phyloP scores from a whole-genome alignment of 64 coral and sea anemone genomes.

The Cladopsammia gracilis region DNA sequence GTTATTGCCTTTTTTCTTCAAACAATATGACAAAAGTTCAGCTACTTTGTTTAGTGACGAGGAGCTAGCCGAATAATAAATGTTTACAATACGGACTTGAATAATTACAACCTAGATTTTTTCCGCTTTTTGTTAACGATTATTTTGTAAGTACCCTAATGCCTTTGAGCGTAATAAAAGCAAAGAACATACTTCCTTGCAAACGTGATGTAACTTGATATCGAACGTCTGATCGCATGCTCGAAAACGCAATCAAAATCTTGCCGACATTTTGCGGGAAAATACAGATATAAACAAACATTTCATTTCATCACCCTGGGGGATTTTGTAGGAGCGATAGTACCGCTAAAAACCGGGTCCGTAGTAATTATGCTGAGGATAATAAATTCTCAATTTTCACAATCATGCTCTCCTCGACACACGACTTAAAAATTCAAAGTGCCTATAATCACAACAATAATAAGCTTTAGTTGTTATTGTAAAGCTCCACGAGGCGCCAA shows the following conservation, averaged over 20 bases:
- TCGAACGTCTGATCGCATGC: background rate
- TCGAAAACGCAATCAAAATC: background rate
- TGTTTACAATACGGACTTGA: slow-evolving; percentile 41
- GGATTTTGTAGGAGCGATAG: background rate
- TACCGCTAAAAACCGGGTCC: background rate
- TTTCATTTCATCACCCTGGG: background rate
- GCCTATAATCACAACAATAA: slow-evolving; percentile 27
- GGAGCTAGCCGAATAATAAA: background rate
- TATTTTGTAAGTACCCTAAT: slow-evolving; percentile 19
- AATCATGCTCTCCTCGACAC: background rate
- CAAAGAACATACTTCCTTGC: background rate
- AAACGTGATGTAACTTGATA: background rate
- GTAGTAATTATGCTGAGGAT: background rate
- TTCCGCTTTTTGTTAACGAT: slow-evolving; percentile 28
- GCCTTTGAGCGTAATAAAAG: background rate
- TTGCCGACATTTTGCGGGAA: background rate
- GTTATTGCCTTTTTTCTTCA: background rate
- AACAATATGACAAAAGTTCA: background rate
- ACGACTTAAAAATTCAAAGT: background rate
- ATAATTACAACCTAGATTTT: slow-evolving; percentile 37
- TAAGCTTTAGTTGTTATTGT: slow-evolving; percentile 16
- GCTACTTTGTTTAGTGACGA: background rate
- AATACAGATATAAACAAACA: slow-evolving; percentile 34
- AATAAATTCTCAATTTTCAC: background rate
- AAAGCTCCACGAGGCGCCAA: background rate